These are phyloP conservation scores for Hydractinia echinata DNA, from an alignment of 30 jellyfish, hydroid and myxozoan species.

Conservation along the genomic window DNA sequence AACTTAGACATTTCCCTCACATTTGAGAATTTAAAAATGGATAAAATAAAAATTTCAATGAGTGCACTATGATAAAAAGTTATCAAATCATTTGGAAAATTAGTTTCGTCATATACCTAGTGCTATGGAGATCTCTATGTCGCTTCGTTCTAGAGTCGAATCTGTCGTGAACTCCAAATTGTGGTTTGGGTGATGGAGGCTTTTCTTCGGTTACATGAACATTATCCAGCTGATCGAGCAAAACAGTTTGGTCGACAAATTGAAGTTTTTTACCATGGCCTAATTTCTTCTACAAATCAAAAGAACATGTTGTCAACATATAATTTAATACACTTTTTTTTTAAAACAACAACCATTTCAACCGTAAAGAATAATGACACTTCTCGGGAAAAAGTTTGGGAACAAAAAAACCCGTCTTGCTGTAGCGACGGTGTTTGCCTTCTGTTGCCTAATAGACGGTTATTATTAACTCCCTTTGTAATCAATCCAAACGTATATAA, in stretches of 20 bases:
- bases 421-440: no score
- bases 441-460: not conserved
- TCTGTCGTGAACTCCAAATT: constrained; percentile 30
- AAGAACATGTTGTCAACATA: not conserved
- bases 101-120: constrained; percentile 32
- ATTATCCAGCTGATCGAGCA: constrained; percentile 61
- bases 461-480: no score
- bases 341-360: not conserved
- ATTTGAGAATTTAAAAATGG: no score
- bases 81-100: no score
- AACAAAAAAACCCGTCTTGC: no score
- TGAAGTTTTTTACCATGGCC: constrained; percentile 49
- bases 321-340: no score
- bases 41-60: not conserved
- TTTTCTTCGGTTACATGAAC: constrained; percentile 14
- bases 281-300: constrained; percentile 34
- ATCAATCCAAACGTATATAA: no score
- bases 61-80: not conserved
- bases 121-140: constrained; percentile 43
- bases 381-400: no score
- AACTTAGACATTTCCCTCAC: no score
- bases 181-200: not conserved
- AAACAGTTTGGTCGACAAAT: constrained; percentile 58
- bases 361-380: not conserved
- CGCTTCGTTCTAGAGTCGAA: constrained; percentile 60